Conservation (phyloP, 53 echinoderm and acorn worm species). For the Patiria pectinifera region DNA sequence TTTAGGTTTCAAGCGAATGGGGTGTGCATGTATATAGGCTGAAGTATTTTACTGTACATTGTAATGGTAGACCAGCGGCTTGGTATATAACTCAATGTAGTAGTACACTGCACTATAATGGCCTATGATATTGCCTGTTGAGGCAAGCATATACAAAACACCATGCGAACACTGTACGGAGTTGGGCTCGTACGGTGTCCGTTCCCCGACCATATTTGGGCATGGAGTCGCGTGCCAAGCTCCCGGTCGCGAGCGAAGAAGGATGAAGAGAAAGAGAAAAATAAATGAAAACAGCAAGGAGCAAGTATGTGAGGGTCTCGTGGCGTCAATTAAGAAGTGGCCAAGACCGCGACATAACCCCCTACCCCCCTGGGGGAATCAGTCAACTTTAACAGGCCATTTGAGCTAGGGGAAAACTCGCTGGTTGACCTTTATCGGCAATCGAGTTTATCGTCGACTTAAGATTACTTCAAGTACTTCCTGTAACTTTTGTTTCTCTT, state of each 20-base stretch:
- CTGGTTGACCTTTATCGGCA: background rate
- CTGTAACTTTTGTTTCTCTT: background rate
- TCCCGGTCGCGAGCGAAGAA: slow-evolving; percentile 27
- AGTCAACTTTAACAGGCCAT: slow-evolving; percentile 1
- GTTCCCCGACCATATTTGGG: slow-evolving; percentile 67
- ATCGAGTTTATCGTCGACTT: background rate
- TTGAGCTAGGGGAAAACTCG: background rate
- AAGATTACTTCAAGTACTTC: background rate
- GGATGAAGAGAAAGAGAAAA: background rate
- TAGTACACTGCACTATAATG: background rate
- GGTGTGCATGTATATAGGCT: background rate
- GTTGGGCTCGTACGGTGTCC: slow-evolving; percentile 41
- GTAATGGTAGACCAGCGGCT: background rate
- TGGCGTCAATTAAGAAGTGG: slow-evolving; percentile 55
- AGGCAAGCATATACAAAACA: slow-evolving; percentile 5
- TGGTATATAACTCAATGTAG: background rate
- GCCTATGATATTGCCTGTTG: background rate
- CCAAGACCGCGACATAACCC: slow-evolving; percentile 45
- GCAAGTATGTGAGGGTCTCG: slow-evolving; percentile 53
- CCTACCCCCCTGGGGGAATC: slow-evolving; percentile 40
- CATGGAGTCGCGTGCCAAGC: slow-evolving; percentile 70
- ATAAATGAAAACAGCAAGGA: slow-evolving; percentile 51
- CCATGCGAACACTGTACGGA: slow-evolving; percentile 54
- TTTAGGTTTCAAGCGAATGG: too few species aligned
- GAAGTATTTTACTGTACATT: background rate